Evolutionary conservation across 2,113 vertebrate species (phyloP).

Genomic region (Motacilla alba): DNA sequence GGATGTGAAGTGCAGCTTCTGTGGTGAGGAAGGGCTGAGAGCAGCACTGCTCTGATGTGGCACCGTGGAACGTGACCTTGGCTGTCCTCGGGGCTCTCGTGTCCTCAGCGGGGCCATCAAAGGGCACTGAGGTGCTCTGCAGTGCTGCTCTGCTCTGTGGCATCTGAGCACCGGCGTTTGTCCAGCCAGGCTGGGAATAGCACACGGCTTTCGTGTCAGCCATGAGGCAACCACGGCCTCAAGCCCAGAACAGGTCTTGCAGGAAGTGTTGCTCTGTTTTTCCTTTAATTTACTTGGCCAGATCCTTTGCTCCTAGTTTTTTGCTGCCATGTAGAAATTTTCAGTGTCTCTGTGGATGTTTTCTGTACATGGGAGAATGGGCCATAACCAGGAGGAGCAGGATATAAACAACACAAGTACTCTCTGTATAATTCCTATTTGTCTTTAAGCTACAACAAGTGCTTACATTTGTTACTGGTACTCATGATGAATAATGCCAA

Average conservation of each 20-base stretch:
- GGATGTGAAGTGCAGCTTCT: background rate
- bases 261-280: background rate
- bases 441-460: background rate
- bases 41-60: background rate
- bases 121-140: background rate
- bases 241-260: constrained; percentile 11
- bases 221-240: background rate
- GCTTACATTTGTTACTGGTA: background rate
- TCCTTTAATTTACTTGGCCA: constrained; percentile 8
- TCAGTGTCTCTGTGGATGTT: background rate
- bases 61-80: background rate
- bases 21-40: background rate
- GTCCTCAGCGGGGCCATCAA: background rate
- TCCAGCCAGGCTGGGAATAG: background rate
- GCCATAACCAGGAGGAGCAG: background rate
- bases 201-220: background rate
- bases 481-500: background rate
- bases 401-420: background rate
- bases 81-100: background rate
- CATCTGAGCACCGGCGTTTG: background rate
- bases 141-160: background rate
- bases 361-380: background rate
- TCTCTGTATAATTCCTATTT: background rate
- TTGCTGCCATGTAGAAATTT: background rate
- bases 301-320: background rate